phyloP scores from a whole-genome alignment of 1,140 invertebrate species.

The Drosophila nigromelanica region DNA sequence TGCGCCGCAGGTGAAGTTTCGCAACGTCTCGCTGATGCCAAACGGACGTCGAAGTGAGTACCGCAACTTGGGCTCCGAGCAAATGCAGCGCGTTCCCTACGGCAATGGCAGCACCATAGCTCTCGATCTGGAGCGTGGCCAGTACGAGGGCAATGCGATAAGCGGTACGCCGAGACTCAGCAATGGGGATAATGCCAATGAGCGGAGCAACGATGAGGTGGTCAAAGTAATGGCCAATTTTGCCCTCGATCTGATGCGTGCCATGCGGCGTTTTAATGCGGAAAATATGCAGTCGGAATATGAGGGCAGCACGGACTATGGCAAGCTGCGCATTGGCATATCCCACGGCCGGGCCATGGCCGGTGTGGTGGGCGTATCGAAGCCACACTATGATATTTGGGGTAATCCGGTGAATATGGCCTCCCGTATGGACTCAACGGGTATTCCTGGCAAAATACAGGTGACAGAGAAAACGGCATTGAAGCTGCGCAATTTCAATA shows the following conservation, averaged over 20 bases:
- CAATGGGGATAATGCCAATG: constrained; percentile 5
- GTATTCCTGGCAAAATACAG: constrained; percentile 91
- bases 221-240: constrained; percentile 87
- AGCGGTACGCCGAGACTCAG: constrained; percentile 36
- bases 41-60: constrained; percentile 80
- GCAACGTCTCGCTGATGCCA: constrained; percentile 68
- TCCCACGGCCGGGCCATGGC: constrained; percentile 94
- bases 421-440: constrained; percentile 95
- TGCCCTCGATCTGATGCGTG: constrained; percentile 79
- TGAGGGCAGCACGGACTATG: constrained; percentile 85
- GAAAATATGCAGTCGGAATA: constrained; percentile 83
- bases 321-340: constrained; percentile 87
- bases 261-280: constrained; percentile 72
- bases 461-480: constrained; percentile 90
- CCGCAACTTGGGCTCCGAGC: constrained; percentile 46
- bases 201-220: constrained; percentile 75
- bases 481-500: constrained; percentile 88
- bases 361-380: constrained; percentile 94
- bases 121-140: constrained; percentile 60
- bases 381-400: constrained; percentile 94
- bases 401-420: constrained; percentile 98
- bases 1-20: constrained; percentile 81
- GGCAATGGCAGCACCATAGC: constrained; percentile 68
- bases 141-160: constrained; percentile 66
- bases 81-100: constrained; percentile 56